These are phyloP conservation scores for Zygaena filipendulae DNA, from an alignment of 2,888 invertebrate genomes.

Conservation along the genomic window DNA sequence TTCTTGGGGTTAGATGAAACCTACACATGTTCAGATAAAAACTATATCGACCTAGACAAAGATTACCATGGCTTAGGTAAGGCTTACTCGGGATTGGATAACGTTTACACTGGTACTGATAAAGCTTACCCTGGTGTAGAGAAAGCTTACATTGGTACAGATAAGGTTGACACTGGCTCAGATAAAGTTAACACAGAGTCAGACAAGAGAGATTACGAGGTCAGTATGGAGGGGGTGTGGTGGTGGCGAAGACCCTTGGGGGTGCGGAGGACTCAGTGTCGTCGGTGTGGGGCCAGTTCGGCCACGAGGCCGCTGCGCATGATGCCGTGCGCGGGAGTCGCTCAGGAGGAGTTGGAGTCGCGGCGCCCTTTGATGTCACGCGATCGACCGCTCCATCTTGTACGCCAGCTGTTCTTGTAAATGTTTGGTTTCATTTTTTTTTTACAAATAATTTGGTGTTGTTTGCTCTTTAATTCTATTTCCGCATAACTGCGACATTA, in stretches of 20 bases:
- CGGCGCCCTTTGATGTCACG: slow-evolving; percentile 35
- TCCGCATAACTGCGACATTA: too few species aligned
- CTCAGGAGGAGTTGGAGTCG: slow-evolving; percentile 20
- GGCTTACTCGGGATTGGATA: slow-evolving; percentile 9
- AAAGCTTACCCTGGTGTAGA: too few species aligned
- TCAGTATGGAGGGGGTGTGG: slow-evolving; percentile 32
- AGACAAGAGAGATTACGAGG: slow-evolving; percentile 31
- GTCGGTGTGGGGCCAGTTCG: slow-evolving; percentile 45
- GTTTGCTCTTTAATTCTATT: too few species aligned
- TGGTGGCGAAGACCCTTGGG: slow-evolving; percentile 40
- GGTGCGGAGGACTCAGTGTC: slow-evolving; percentile 36
- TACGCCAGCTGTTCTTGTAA: slow-evolving; percentile 48
- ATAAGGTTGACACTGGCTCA: too few species aligned
- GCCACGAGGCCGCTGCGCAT: slow-evolving; percentile 42
- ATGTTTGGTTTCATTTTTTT: neutral
- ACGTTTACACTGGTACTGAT: too few species aligned
- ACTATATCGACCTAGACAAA: too few species aligned
- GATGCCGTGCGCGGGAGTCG: slow-evolving; percentile 36
- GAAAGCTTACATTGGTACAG: too few species aligned
- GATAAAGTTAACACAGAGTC: slow-evolving; percentile 31
- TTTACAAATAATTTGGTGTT: too few species aligned
- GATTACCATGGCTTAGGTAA: slow-evolving; percentile 20
- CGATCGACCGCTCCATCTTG: slow-evolving; percentile 48
- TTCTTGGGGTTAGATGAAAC: too few species aligned
- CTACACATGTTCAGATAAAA: too few species aligned